Evolutionary conservation across 1,140 invertebrate genomes (phyloP).

Genomic region (Proctacanthus coquilletti): DNA sequence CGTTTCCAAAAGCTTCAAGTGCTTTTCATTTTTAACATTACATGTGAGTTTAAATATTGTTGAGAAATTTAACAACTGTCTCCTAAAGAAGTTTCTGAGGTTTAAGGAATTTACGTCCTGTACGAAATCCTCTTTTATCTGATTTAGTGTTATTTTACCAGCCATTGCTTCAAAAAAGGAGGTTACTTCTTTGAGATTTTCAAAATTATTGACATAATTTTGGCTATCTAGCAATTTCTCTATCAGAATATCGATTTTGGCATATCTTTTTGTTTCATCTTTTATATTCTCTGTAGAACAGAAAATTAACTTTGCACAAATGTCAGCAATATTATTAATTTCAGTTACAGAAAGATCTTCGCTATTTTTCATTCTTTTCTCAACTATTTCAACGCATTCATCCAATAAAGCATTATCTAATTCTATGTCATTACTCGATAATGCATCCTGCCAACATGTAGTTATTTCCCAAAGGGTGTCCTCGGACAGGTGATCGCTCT

Average conservation of each 20-base stretch:
- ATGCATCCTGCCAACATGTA: conserved; percentile 37
- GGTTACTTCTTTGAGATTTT: too few relatives aligned
- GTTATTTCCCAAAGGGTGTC: conserved; percentile 36
- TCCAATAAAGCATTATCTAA: conserved; percentile 13
- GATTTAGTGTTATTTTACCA: too few relatives aligned
- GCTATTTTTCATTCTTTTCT: conserved; percentile 8
- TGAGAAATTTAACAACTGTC: conserved; percentile 14
- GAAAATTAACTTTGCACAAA: conserved; percentile 22
- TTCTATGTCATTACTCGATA: conserved; percentile 25
- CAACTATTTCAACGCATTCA: conserved; percentile 15
- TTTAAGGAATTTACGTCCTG: too few relatives aligned
- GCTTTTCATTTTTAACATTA: conserved; percentile 4
- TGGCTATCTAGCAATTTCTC: conserved; percentile 9
- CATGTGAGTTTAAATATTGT: conserved; percentile 18
- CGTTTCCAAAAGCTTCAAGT: neutral
- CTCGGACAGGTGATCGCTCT: conserved; percentile 25
- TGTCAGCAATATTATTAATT: conserved; percentile 20
- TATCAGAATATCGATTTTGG: conserved; percentile 15
- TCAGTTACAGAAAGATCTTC: conserved; percentile 9
- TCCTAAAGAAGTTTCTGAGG: conserved; percentile 8
- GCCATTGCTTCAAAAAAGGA: too few relatives aligned
- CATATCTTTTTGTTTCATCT: conserved; percentile 13
- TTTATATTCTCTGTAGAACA: conserved; percentile 20
- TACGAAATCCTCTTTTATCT: too few relatives aligned
- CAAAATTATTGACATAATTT: too few relatives aligned